phyloP scores from a whole-genome alignment of 1,140 invertebrate genomes.

The Acromyrmex heyeri region DNA sequence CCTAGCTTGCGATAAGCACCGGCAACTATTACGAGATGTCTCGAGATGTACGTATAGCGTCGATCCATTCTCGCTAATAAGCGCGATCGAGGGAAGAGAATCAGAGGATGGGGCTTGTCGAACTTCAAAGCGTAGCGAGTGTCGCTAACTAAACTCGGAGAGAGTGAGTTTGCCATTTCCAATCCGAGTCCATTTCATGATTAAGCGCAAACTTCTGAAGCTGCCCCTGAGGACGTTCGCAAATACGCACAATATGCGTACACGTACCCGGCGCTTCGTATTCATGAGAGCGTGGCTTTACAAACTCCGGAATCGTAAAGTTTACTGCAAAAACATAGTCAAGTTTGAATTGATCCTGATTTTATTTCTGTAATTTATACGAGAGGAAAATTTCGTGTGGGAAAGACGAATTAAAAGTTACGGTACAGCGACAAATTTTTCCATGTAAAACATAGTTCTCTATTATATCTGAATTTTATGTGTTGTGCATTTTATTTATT shows the following conservation, averaged over 20 bases:
- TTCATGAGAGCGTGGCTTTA: constrained; percentile 53
- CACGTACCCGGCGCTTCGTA: constrained; percentile 56
- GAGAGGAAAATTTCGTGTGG: not conserved
- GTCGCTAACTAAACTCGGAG: constrained; percentile 84
- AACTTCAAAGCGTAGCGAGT: constrained; percentile 83
- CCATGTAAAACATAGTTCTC: not conserved
- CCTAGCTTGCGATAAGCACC: constrained; percentile 14
- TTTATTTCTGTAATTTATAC: not conserved
- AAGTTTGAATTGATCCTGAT: not conserved
- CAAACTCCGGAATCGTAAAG: constrained; percentile 1
- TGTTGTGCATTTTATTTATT: not conserved
- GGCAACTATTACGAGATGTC: constrained; percentile 26
- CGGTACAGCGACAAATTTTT: not conserved
- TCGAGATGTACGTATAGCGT: constrained; percentile 28
- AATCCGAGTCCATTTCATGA: constrained; percentile 85
- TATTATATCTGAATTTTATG: not conserved
- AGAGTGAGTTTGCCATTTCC: constrained; percentile 82
- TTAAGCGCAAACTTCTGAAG: constrained; percentile 86
- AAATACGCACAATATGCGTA: constrained; percentile 78
- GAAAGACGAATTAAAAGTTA: not conserved
- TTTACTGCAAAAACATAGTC: not conserved
- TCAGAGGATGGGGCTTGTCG: constrained; percentile 72
- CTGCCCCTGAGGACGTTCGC: constrained; percentile 76
- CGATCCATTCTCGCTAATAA: constrained; percentile 81
- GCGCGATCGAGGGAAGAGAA: constrained; percentile 80